phyloP scores from a whole-genome alignment of 2,113 vertebrate genomes.

The Cinclus cinclus region DNA sequence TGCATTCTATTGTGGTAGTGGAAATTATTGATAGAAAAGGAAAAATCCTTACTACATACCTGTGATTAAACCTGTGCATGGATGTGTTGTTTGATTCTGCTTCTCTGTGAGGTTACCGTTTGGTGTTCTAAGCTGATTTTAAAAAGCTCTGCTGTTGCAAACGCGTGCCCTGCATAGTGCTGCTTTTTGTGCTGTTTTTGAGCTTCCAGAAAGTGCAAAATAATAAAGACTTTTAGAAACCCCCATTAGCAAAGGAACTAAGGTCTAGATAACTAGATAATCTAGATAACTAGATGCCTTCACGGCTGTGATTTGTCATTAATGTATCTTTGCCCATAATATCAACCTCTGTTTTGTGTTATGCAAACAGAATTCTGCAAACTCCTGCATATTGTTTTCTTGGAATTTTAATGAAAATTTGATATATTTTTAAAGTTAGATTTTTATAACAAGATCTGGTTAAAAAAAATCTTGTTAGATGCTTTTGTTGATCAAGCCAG shows the following conservation, averaged over 20 bases:
- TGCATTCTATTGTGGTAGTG: not conserved
- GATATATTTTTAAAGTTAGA: not conserved
- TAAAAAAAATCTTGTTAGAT: not conserved
- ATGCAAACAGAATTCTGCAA: not conserved
- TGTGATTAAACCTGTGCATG: not conserved
- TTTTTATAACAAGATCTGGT: not conserved
- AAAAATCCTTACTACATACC: not conserved
- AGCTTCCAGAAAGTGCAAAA: not conserved
- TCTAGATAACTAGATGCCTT: not conserved
- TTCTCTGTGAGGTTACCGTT: not conserved
- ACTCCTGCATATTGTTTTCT: not conserved
- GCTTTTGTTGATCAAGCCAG: not conserved
- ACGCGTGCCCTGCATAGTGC: not conserved
- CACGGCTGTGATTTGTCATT: not conserved
- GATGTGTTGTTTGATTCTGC: not conserved
- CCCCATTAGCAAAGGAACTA: not conserved
- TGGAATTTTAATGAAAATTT: not conserved
- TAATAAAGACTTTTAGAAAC: not conserved
- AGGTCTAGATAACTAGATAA: not conserved
- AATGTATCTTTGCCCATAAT: not conserved
- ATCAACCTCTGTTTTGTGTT: not conserved
- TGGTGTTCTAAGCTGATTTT: not conserved
- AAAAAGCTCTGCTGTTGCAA: not conserved
- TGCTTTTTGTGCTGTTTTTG: not conserved
- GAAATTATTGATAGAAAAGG: not conserved